Base-by-base conservation (phyloP, 2,888 invertebrate genomes). In the Drosophila austrosaltans region DNA sequence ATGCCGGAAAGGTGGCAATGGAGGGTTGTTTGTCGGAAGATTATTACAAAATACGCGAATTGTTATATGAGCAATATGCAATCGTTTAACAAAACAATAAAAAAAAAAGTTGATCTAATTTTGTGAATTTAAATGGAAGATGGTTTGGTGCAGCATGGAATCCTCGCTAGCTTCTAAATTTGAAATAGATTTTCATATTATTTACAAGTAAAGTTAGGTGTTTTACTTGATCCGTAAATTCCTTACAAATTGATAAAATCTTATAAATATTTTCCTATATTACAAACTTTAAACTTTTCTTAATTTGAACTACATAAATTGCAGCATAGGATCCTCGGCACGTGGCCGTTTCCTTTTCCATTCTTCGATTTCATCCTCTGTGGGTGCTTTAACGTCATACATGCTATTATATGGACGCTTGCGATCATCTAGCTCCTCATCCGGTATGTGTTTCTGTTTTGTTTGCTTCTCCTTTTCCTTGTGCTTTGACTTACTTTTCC, bases 41-140 rank as follows among this genome's bases (percentile, higher is more conserved):
- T 81, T 99, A 98, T 92, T 99, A 96, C 93, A 96, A 95, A 94
- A 96, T 99, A 57, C 94, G 98, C 67, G 97, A 98, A 82, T 93
- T 99, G 42, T 93, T 99, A 36, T 99, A 99, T 91, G 96, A 97
- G 76, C 99, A 99, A 91, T 99, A 98, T 93, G 99, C 99, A 67
- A 98, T 99, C 90, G 95, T 99, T 63, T 98, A 39, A 72, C 10
- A 22, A 25, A 2, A 10, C 25, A 48, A 25, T 25, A 48, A 48
- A 48, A 25, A 48, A 59, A 48, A 48, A 25, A 48, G 8, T 57
- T 59, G 58, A 66, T 59, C 67, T 8, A 16, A 54, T 62, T 56
- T 10, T 54, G 20, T 16, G 39, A 22, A 20, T 8, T 30, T 6
- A 10, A 40, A n/a, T 58, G 16, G n/a, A 44, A 32, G 10, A 8